These are phyloP conservation scores for Heliconius aoede DNA, from an alignment of 2,888 invertebrate genomes.

Conservation along the genomic window DNA sequence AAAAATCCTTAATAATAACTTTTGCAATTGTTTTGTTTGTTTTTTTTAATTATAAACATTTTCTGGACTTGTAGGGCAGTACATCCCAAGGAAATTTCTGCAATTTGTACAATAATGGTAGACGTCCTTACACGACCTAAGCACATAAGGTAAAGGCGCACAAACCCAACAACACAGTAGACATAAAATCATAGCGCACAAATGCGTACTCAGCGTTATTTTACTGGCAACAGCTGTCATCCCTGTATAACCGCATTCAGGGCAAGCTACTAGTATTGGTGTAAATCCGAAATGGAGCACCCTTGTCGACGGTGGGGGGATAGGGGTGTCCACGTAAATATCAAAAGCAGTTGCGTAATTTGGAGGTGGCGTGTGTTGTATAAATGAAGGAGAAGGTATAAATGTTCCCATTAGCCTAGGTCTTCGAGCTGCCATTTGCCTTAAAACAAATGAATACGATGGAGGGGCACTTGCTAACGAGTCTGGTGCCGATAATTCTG, in stretches of 20 bases:
- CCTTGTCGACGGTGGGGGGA: conserved; percentile 62
- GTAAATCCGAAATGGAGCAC: conserved; percentile 68
- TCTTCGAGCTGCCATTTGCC: conserved; percentile 68
- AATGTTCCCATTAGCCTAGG: conserved; percentile 76
- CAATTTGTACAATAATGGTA: conserved; percentile 78
- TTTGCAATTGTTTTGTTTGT: not conserved
- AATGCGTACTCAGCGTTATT: conserved; percentile 73
- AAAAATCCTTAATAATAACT: not conserved
- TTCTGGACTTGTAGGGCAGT: conserved; percentile 74
- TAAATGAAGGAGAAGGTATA: conserved; percentile 75
- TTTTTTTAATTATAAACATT: conserved; percentile 49
- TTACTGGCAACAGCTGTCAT: conserved; percentile 65
- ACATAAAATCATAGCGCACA: conserved; percentile 70
- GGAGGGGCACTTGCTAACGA: conserved; percentile 75
- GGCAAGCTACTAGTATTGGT: conserved; percentile 68
- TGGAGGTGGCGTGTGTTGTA: conserved; percentile 74
- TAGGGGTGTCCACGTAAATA: conserved; percentile 68
- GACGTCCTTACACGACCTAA: conserved; percentile 77
- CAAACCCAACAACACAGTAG: conserved; percentile 78
- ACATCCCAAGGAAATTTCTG: conserved; percentile 71
- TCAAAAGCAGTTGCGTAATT: conserved; percentile 76
- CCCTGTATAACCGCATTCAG: conserved; percentile 72
- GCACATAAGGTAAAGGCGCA: conserved; percentile 72
- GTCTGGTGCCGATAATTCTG: conserved; percentile 67
- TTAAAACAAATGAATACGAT: conserved; percentile 75